A percentile compares a stretch with the other conserved stretches of the same genome.
phyloP scores from a whole-genome alignment of 1,140 invertebrate genomes.

The Helicoverpa zea region DNA sequence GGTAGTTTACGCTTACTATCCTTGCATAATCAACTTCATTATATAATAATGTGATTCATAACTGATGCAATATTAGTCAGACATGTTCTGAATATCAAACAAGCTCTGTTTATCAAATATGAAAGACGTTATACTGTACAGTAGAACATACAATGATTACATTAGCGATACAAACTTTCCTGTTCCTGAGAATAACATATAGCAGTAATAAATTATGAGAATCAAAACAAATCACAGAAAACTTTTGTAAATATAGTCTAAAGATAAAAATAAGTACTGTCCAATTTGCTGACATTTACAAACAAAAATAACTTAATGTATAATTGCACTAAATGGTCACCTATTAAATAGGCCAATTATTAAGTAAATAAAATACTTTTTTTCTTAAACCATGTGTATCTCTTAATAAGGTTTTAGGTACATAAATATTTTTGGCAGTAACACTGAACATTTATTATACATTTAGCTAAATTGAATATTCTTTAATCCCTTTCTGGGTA shows the following conservation, averaged over 20 bases:
- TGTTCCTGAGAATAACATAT: background rate
- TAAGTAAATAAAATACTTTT: background rate
- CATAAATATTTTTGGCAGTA: background rate
- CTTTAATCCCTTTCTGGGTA: conserved; percentile 87
- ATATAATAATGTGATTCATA: background rate
- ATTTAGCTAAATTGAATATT: background rate
- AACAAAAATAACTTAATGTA: background rate
- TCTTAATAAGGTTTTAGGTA: background rate
- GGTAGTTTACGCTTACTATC: no score
- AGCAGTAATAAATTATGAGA: background rate
- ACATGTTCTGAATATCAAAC: background rate
- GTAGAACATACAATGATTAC: background rate
- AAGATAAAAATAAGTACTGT: no score
- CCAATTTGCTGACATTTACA: no score
- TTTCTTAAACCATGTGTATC: background rate
- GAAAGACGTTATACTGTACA: background rate
- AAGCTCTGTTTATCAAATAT: conserved; percentile 6
- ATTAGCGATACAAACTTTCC: background rate
- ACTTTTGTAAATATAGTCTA: no score
- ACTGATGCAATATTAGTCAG: background rate
- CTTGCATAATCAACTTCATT: background rate
- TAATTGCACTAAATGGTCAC: background rate
- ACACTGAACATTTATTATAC: background rate
- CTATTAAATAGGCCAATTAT: background rate
- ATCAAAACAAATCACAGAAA: no score